Evolutionary conservation across 2,888 invertebrate species (phyloP).

Genomic region (Galerucella pusilla): DNA sequence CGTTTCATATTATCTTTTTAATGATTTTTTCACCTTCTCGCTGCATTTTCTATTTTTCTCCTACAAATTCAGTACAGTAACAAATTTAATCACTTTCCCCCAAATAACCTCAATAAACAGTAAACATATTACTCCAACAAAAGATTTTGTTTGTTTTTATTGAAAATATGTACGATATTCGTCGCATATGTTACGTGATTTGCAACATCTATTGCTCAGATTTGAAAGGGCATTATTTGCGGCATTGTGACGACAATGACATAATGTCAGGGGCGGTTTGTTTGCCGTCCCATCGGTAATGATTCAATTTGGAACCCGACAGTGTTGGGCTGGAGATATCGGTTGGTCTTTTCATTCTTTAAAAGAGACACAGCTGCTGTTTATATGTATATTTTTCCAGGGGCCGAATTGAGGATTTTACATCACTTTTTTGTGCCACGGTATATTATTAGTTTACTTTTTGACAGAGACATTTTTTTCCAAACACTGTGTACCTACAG

Average conservation of each 20-base stretch:
- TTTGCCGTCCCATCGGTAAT: conserved; percentile 64
- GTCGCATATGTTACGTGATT: conserved; percentile 52
- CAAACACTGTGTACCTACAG: no score
- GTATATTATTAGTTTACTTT: no score
- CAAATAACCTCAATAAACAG: not conserved
- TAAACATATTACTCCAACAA: conserved; percentile 10
- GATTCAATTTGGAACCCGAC: conserved; percentile 63
- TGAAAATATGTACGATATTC: conserved; percentile 40
- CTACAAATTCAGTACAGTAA: not conserved
- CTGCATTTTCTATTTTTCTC: not conserved
- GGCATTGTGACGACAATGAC: conserved; percentile 57
- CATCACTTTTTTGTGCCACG: no score
- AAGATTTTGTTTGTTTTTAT: conserved; percentile 48
- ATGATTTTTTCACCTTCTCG: no score
- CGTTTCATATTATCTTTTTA: no score
- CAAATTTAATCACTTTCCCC: not conserved
- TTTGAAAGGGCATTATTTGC: conserved; percentile 53
- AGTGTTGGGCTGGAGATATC: conserved; percentile 46
- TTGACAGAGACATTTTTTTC: no score
- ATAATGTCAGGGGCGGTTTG: conserved; percentile 64
- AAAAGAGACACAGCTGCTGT: conserved; percentile 62
- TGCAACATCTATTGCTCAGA: conserved; percentile 44
- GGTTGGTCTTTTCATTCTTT: conserved; percentile 62
- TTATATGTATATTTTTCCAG: conserved; percentile 51
- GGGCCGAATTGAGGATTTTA: not conserved